A percentile compares a stretch with the other conserved stretches of the same genome.
Conservation (phyloP, 2,888 invertebrate species). For the Erpobdella octoculata region DNA sequence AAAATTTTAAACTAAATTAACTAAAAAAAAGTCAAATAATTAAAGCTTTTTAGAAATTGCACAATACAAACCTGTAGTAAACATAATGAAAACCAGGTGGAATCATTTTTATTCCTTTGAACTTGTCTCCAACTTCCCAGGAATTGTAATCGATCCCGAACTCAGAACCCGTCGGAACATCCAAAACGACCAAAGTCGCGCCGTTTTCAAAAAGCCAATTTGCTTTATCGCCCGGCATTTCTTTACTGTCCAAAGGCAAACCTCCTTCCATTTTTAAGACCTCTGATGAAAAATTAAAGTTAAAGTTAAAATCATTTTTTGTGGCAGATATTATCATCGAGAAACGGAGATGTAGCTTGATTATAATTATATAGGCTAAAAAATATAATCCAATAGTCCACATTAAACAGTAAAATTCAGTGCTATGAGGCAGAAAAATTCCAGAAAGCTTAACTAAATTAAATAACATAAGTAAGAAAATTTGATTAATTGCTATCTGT, state of each 20-base stretch:
- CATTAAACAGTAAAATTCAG: no score
- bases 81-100: constrained; percentile 90
- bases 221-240: constrained; percentile 55
- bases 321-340: no score
- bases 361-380: no score
- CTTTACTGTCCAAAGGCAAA: not conserved
- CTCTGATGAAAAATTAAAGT: no score
- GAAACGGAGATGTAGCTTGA: no score
- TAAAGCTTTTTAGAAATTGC: no score
- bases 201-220: constrained; percentile 70
- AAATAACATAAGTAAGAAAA: no score
- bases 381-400: no score
- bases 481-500: no score
- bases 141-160: constrained; percentile 89
- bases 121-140: constrained; percentile 83
- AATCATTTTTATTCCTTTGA: constrained; percentile 95
- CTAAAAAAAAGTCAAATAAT: not conserved
- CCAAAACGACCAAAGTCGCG: constrained; percentile 70
- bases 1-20: not conserved
- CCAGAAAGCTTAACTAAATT: no score
- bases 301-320: no score
- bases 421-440: no score
- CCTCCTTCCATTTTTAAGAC: not conserved
- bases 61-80: constrained; percentile 68
- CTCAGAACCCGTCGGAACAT: constrained; percentile 80